Conservation (phyloP, 2,797 vertebrate genomes). For the Sebastes oblongus region DNA sequence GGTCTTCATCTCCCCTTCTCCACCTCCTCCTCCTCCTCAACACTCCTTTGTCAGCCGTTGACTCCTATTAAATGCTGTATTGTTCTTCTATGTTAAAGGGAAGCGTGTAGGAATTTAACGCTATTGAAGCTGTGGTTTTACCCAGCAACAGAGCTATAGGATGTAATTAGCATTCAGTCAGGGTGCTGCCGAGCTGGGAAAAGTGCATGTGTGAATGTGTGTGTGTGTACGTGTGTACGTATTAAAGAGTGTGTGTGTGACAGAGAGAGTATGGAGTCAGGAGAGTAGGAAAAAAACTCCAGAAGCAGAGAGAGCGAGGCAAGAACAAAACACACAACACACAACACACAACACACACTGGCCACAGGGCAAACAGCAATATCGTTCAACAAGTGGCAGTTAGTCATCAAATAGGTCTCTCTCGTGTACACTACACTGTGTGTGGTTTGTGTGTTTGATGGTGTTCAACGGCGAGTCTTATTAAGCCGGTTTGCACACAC, state of each 20-base stretch:
- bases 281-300: neutral
- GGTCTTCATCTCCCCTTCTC: neutral
- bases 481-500: neutral
- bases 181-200: neutral
- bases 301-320: neutral
- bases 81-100: slow-evolving; percentile 58
- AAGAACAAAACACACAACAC: neutral
- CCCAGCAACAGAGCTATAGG: slow-evolving; percentile 62
- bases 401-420: slow-evolving; percentile 45
- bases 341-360: neutral
- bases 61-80: slow-evolving; percentile 45
- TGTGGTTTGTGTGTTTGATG: slow-evolving; percentile 34
- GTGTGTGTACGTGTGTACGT: neutral
- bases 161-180: slow-evolving; percentile 64
- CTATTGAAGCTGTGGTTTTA: slow-evolving; percentile 35
- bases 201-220: neutral
- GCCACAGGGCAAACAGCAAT: slow-evolving; percentile 42
- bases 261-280: neutral
- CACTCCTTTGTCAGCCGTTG: slow-evolving; percentile 27
- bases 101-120: slow-evolving; percentile 51
- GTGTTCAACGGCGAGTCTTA: slow-evolving; percentile 41
- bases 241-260: neutral
- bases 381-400: slow-evolving; percentile 57
- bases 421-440: slow-evolving; percentile 17
- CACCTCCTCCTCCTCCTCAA: neutral